Base-by-base conservation (phyloP, 2,113 vertebrate species). In the Glareola pratincola region DNA sequence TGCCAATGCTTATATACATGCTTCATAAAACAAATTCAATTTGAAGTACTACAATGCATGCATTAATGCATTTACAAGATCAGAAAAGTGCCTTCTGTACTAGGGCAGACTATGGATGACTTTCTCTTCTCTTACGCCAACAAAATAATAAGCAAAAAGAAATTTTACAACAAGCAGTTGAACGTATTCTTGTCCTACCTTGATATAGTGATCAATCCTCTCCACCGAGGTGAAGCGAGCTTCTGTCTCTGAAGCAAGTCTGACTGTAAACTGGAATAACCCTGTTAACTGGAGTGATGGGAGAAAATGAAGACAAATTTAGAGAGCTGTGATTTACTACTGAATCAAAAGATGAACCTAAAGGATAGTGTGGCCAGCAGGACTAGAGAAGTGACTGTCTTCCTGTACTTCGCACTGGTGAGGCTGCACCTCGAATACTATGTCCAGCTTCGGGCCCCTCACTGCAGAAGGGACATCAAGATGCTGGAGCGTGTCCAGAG, bases 211-310 rank as follows among this genome's bases (percentile, higher is more conserved):
- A 87, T 99, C 96, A 85, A 99, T 99, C 76, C 99, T 99, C 91
- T 99, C 99, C 78, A 99, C 99, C 0, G 99, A 99, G 15, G 99
- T 99, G 97, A 99, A 99, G 66, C 99, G 99, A 91, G 99, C 99
- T 97, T 99, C 99, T 20, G 99, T 99, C 96, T 99, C 99, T 7
- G 99, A 99, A 5, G 99, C 99, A 96, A 99, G 96, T 64, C 99
- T 98, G 60, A 99, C 99, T 2, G 99, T 99, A 96, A 99, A 99
- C 98, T 99, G 99, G 98, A 99, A 99, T 69, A 99, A 97, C 4
- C 99, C 99, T 24, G 99, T 99, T 82, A 99, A 97, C 99, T 99
- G 97, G 63, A 51, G 66, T 26, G 4, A 60, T 11, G 5, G 57
- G 30, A 92, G 84, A 97, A 96, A 64, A 83, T 8, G 37, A 69